phyloP scores from a whole-genome alignment of 2,888 invertebrate species.

The Danaus chrysippus region DNA sequence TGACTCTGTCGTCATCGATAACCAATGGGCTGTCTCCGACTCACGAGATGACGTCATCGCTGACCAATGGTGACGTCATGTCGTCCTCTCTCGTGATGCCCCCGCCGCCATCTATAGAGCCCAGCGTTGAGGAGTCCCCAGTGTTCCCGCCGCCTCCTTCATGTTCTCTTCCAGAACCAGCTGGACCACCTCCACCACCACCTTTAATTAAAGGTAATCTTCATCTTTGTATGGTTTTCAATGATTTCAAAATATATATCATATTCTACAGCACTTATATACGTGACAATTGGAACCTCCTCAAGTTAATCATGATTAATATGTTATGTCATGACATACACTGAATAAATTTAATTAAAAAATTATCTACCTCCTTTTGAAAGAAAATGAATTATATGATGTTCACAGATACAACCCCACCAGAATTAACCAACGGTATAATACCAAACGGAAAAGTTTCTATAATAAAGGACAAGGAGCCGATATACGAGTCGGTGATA shows the following conservation, averaged over 20 bases:
- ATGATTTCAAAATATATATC: not conserved
- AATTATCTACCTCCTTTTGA: no score
- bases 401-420: conserved; percentile 59
- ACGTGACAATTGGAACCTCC: no score
- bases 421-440: conserved; percentile 67
- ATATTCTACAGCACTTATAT: no score
- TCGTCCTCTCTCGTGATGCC: conserved; percentile 51
- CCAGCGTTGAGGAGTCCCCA: conserved; percentile 46
- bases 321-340: no score
- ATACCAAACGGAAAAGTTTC: conserved; percentile 75
- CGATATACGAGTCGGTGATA: conserved; percentile 92
- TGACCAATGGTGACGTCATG: conserved; percentile 39
- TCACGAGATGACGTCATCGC: conserved; percentile 30
- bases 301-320: no score
- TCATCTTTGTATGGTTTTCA: not conserved
- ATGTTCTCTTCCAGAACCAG: conserved; percentile 85
- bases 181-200: conserved; percentile 85
- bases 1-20: conserved; percentile 43
- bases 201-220: conserved; percentile 61
- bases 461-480: conserved; percentile 79
- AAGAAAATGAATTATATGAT: not conserved
- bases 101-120: conserved; percentile 50
- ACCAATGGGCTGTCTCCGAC: conserved; percentile 37
- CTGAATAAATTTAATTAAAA: no score
- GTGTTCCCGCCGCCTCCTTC: conserved; percentile 70